Percentiles rank a stretch among this genome's conserved stretches.
phyloP scores from a whole-genome alignment of 2,888 invertebrate species.

The Hemithea aestivaria region DNA sequence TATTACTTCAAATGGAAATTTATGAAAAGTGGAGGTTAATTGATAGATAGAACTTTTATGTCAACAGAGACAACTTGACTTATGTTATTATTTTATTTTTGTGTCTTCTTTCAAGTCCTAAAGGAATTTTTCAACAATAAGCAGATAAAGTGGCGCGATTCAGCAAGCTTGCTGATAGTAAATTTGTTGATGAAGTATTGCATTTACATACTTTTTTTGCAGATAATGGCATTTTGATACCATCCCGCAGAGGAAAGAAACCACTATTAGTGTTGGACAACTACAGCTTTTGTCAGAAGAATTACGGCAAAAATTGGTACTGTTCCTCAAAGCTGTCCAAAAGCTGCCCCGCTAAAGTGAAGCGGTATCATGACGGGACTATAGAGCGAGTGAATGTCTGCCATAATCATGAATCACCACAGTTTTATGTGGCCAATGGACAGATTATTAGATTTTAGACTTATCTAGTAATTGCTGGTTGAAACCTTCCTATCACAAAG shows the following conservation, averaged over 20 bases:
- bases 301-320: slow-evolving; percentile 36
- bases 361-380: slow-evolving; percentile 15
- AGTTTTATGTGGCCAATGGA: slow-evolving; percentile 27
- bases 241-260: slow-evolving; percentile 37
- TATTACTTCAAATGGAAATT: too few relatives aligned
- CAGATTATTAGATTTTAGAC: slow-evolving; percentile 25
- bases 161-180: too few relatives aligned
- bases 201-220: not conserved
- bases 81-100: too few relatives aligned
- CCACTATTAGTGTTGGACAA: slow-evolving; percentile 37
- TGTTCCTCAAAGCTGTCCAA: slow-evolving; percentile 34
- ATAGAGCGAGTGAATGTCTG: slow-evolving; percentile 17
- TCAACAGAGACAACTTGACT: too few relatives aligned
- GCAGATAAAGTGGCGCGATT: too few relatives aligned
- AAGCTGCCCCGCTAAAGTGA: slow-evolving; percentile 32
- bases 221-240: slow-evolving; percentile 32
- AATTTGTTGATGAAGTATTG: too few relatives aligned
- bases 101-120: too few relatives aligned
- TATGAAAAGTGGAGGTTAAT: too few relatives aligned
- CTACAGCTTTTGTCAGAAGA: slow-evolving; percentile 47
- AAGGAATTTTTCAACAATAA: too few relatives aligned
- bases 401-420: slow-evolving; percentile 35
- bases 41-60: too few relatives aligned
- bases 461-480: too few relatives aligned
- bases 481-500: too few relatives aligned